Percentiles rank a stretch among this genome's conserved stretches.
phyloP scores from a whole-genome alignment of 2,888 invertebrate species.

The Dryadula phaetusa region DNA sequence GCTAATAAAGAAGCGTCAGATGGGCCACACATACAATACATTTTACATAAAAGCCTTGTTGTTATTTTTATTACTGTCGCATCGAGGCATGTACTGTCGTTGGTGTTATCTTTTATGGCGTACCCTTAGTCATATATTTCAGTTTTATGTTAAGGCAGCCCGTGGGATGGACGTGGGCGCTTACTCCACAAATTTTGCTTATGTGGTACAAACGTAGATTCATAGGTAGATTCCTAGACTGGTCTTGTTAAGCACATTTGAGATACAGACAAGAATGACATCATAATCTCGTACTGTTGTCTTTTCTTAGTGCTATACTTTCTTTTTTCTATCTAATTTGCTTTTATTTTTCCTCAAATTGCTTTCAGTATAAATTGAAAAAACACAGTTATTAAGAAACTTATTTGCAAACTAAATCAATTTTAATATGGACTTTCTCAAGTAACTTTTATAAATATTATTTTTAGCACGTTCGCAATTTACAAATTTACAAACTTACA shows the following conservation, averaged over 20 bases:
- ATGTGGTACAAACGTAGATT: slow-evolving; percentile 75
- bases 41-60: slow-evolving; percentile 68
- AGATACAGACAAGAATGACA: slow-evolving; percentile 71
- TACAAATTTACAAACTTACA: no score
- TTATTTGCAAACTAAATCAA: neutral
- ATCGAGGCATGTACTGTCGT: slow-evolving; percentile 68
- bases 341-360: neutral
- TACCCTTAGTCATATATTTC: slow-evolving; percentile 69
- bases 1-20: slow-evolving; percentile 48
- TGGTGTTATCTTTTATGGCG: slow-evolving; percentile 72
- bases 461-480: no score
- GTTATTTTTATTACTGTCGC: slow-evolving; percentile 69
- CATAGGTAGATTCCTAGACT: slow-evolving; percentile 66
- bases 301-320: slow-evolving; percentile 45
- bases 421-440: neutral
- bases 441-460: neutral
- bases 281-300: slow-evolving; percentile 64
- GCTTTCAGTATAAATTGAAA: neutral
- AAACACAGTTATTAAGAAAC: no score
- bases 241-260: slow-evolving; percentile 70
- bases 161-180: slow-evolving; percentile 69
- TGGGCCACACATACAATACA: slow-evolving; percentile 65
- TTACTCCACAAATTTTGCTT: slow-evolving; percentile 72
- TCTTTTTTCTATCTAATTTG: slow-evolving; percentile 41
- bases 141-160: slow-evolving; percentile 61